Conservation (phyloP, 2,888 invertebrate species). For the Ophion ellenae region DNA sequence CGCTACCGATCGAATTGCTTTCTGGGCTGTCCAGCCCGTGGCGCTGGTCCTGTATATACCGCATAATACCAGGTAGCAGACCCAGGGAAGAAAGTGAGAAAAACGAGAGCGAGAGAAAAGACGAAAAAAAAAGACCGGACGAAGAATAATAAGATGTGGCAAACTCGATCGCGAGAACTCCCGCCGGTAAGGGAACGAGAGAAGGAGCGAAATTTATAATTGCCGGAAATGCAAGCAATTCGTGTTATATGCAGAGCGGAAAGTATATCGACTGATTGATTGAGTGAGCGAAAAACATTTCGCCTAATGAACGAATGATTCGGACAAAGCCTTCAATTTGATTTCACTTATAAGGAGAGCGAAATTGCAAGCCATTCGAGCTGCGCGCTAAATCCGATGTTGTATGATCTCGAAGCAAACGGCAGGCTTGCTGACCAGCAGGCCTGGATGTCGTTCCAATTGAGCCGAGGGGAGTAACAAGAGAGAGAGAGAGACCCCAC, state of each 20-base stretch:
- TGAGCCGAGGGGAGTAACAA: slow-evolving; percentile 3
- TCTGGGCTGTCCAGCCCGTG: slow-evolving; percentile 49
- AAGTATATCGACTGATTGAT: not conserved
- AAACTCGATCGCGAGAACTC: slow-evolving; percentile 60
- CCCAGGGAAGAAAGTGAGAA: slow-evolving; percentile 19
- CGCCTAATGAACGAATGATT: not conserved
- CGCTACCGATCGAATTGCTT: slow-evolving; percentile 66
- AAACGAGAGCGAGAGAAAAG: slow-evolving; percentile 7
- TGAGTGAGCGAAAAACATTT: not conserved
- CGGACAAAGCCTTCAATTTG: too few relatives aligned
- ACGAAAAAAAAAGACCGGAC: slow-evolving; percentile 14
- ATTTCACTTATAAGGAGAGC: too few relatives aligned
- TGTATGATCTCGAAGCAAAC: too few relatives aligned
- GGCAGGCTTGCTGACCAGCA: too few relatives aligned
- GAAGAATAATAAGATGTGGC: slow-evolving; percentile 62
- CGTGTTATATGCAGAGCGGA: not conserved
- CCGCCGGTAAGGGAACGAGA: slow-evolving; percentile 41
- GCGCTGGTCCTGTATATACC: slow-evolving; percentile 52
- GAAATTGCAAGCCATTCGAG: not conserved
- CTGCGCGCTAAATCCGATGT: too few relatives aligned
- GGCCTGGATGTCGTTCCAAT: slow-evolving; percentile 2
- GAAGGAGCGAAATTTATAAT: slow-evolving; percentile 47
- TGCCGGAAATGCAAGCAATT: slow-evolving; percentile 27
- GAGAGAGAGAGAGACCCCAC: not conserved
- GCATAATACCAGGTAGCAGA: slow-evolving; percentile 64